phyloP scores from a whole-genome alignment of 1,140 invertebrate species.

The Orchestia grillus region DNA sequence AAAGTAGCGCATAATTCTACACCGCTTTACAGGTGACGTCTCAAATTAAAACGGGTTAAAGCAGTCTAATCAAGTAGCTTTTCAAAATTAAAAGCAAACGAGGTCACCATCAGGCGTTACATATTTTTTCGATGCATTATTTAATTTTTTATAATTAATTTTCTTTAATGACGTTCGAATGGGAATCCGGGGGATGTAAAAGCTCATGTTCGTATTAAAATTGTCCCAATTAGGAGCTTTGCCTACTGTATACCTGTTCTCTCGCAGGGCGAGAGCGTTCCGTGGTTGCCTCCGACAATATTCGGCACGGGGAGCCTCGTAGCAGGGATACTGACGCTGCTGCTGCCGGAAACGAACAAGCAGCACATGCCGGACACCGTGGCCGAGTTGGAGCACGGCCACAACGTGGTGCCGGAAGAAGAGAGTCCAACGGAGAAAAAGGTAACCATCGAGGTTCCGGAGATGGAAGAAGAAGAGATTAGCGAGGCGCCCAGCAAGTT shows the following conservation, averaged over 20 bases:
- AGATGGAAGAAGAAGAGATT: slow-evolving; percentile 5
- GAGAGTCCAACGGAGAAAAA: not conserved
- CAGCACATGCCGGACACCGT: slow-evolving; percentile 56
- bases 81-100: no score
- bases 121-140: not conserved
- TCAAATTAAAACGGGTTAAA: no score
- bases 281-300: slow-evolving; percentile 42
- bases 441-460: not conserved
- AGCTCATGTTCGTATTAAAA: no score
- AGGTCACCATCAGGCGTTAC: no score
- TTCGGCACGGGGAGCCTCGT: slow-evolving; percentile 47
- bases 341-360: slow-evolving; percentile 56
- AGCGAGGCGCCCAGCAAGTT: not conserved
- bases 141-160: not conserved
- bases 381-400: not conserved
- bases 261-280: slow-evolving; percentile 20
- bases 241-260: no score
- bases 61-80: no score
- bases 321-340: slow-evolving; percentile 25
- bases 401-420: not conserved
- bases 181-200: not conserved
- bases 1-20: not conserved
- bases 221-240: not conserved
- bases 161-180: not conserved
- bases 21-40: no score